Evolutionary conservation across 2,888 invertebrate species (phyloP).

Genomic region (Conchocele bisecta): DNA sequence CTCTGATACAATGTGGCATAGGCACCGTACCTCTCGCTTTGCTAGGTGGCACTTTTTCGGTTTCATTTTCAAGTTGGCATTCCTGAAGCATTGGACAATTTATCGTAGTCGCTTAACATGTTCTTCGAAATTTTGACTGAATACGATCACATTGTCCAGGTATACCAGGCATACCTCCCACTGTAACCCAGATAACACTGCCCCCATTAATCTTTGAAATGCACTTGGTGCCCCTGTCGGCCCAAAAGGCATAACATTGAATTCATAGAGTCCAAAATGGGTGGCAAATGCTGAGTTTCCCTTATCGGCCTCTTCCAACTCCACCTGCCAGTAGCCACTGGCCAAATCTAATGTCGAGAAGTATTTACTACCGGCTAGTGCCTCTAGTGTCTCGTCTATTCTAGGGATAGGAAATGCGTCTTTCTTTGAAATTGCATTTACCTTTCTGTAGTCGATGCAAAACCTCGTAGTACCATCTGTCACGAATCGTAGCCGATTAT

Average conservation of each 20-base stretch:
- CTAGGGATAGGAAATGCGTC: constrained; percentile 45
- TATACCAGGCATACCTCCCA: constrained; percentile 30
- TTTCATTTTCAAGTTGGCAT: constrained; percentile 12
- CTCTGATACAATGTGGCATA: constrained; percentile 9
- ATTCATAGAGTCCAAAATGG: constrained; percentile 35
- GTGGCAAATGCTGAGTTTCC: constrained; percentile 34
- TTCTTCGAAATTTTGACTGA: background rate
- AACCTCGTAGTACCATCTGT: constrained; percentile 32
- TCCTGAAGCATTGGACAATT: constrained; percentile 11
- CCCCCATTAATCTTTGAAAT: constrained; percentile 28
- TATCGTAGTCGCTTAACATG: constrained; percentile 6
- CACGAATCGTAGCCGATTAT: no score
- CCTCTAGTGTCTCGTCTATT: constrained; percentile 36
- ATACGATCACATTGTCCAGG: constrained; percentile 24
- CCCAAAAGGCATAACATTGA: constrained; percentile 3
- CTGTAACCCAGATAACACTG: constrained; percentile 21
- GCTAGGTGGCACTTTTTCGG: constrained; percentile 33
- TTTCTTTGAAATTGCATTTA: constrained; percentile 37
- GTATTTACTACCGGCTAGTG: constrained; percentile 30
- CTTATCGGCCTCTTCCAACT: constrained; percentile 28
- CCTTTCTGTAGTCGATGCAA: constrained; percentile 40
- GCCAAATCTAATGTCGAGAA: constrained; percentile 42
- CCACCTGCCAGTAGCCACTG: constrained; percentile 48
- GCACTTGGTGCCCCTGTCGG: constrained; percentile 2
- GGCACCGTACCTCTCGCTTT: constrained; percentile 13